Evolutionary conservation across 2,113 vertebrate species (phyloP).

Genomic region (Athene cunicularia): DNA sequence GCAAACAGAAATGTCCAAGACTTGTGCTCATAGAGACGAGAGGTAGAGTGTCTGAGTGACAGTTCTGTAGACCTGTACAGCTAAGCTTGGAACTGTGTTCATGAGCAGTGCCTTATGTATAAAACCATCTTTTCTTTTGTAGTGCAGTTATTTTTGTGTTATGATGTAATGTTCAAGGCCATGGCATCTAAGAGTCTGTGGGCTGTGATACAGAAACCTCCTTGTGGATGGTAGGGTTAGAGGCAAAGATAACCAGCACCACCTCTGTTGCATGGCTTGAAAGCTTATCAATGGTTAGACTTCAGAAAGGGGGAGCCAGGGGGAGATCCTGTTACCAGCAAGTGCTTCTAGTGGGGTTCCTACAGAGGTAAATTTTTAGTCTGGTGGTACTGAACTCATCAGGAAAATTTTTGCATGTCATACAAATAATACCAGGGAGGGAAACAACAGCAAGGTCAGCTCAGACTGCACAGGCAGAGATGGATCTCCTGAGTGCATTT

Average conservation of each 20-base stretch:
- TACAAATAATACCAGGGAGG: background rate
- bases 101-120: background rate
- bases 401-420: background rate
- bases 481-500: background rate
- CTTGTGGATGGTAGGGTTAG: background rate
- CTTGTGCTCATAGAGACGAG: background rate
- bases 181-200: fast-evolving
- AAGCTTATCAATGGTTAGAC: background rate
- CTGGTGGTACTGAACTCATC: background rate
- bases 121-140: background rate
- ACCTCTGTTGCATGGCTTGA: background rate
- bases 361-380: background rate
- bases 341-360: background rate
- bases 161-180: background rate
- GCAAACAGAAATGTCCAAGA: fast-evolving
- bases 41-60: background rate
- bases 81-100: background rate
- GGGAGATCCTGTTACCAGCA: background rate
- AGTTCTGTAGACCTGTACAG: background rate
- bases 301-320: background rate
- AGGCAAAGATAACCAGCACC: background rate
- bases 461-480: background rate
- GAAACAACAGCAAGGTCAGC: background rate
- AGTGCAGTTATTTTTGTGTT: background rate
- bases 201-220: background rate